Evolutionary conservation across 2,113 vertebrate genomes (phyloP).

Genomic region (Polypterus senegalus): DNA sequence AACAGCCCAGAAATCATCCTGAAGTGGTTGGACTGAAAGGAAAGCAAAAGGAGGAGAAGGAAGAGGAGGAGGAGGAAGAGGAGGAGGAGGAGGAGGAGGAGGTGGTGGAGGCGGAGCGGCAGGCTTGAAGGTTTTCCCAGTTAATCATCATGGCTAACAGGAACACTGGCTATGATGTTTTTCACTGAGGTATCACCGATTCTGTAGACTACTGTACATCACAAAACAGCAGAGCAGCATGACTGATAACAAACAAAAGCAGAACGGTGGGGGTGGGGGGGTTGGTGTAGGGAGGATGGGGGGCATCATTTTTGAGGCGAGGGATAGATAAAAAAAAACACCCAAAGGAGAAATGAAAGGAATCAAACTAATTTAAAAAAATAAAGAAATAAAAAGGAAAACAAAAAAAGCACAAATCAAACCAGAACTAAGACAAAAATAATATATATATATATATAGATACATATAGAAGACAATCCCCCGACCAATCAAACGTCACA

Average conservation of each 20-base stretch:
- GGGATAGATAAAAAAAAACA: conserved; percentile 42
- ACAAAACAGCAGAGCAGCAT: conserved; percentile 19
- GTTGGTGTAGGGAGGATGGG: conserved; percentile 8
- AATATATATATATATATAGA: neutral
- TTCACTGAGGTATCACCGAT: no score
- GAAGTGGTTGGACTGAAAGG: no score
- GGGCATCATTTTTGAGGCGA: conserved; percentile 33
- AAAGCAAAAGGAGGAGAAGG: no score
- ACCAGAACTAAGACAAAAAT: neutral
- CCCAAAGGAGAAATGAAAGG: conserved; percentile 25
- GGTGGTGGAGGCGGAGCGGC: conserved; percentile 27
- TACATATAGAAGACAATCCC: conserved; percentile 22
- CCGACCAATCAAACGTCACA: conserved; percentile 12
- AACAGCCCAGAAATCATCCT: no score
- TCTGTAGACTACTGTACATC: no score
- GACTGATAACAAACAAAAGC: conserved; percentile 21
- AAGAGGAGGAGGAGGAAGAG: conserved; percentile 3
- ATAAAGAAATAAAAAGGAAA: conserved; percentile 7
- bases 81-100: conserved; percentile 20
- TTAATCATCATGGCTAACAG: conserved; percentile 31
- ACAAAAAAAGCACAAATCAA: neutral
- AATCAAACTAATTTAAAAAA: conserved; percentile 35
- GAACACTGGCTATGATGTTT: conserved; percentile 45
- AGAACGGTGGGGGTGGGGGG: conserved; percentile 2
- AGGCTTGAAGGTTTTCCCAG: conserved; percentile 15